Evolutionary conservation across 1,140 invertebrate species (phyloP), one percentile per base, ranked within the genome.

Genomic region (Cotesia vestalis): DNA sequence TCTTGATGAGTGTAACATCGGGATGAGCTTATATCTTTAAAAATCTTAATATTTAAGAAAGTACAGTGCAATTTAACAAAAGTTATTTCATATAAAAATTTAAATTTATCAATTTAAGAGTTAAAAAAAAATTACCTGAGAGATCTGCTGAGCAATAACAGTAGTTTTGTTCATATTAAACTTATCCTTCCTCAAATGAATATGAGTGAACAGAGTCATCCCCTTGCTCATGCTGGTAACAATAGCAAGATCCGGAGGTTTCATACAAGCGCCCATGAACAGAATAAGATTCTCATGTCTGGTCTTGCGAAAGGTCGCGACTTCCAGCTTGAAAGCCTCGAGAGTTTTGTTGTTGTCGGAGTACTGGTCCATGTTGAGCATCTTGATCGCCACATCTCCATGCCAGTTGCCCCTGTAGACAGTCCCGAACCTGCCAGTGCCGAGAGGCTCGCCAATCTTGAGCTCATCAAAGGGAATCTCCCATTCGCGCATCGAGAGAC

Each of bases 211-310:
- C 12, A 99, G 90, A 55, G 97, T 98, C 88, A 92, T 92, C 68
- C 97, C 97, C 89, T 97, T 98, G 85, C 96, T 98, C 83, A 98
- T 92, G 80, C 95, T 96, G 64, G 98, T 99, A 6, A 99, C 96
- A 83, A 99, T 98, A n/a, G 97, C 98, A 75, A 99, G 89, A 69
- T 94, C 91, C 14, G 96, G 96, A 71, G 95, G 96, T 87, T 98
- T 98, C 95, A 99, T 98, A 87, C 98, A 99, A 77, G 97, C 98
- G 73, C 98, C 98, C 96, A 99, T 99, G 88, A 99, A 99, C 67
- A 99, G 90, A 70, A 99, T 96, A 73, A 99, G 86, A 90, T 99
- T 99, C 87, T 99, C 98, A 86, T 99, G 98, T 1, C 98, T 91
- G 8, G 97, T 99, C 88, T 99, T 99, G 20, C 96, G 91, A 87